phyloP scores from a whole-genome alignment of 2,797 vertebrate genomes.

The Hydrolagus colliei region DNA sequence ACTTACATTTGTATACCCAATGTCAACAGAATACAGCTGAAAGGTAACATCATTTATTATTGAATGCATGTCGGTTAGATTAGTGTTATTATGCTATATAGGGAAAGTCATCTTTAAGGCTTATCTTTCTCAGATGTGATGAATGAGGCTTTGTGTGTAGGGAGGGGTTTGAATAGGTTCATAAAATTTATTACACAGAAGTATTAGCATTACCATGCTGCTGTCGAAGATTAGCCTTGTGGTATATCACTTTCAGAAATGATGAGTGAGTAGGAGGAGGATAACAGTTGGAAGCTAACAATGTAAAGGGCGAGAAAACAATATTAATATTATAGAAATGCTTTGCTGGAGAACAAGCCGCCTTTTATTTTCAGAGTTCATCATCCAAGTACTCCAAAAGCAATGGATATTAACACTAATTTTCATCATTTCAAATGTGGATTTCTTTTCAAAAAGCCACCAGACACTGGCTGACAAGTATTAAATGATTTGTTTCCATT shows the following conservation, averaged over 20 bases:
- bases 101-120: too few relatives aligned
- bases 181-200: background rate
- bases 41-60: background rate
- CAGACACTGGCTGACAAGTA: background rate
- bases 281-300: background rate
- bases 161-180: background rate
- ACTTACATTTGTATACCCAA: background rate
- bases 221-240: background rate
- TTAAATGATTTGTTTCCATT: background rate
- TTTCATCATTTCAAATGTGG: constrained; percentile 13
- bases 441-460: background rate
- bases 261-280: background rate
- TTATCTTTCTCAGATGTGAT: background rate
- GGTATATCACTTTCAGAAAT: background rate
- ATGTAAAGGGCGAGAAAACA: background rate
- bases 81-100: background rate
- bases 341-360: constrained; percentile 10
- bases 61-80: background rate
- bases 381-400: constrained; percentile 8
- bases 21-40: background rate
- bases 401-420: background rate
- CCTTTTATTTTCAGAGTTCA: background rate
- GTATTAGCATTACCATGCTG: background rate
- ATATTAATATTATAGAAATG: background rate
- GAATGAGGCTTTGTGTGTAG: background rate